Conservation (phyloP, 2,888 invertebrate genomes). For the Tetranychus truncatus region DNA sequence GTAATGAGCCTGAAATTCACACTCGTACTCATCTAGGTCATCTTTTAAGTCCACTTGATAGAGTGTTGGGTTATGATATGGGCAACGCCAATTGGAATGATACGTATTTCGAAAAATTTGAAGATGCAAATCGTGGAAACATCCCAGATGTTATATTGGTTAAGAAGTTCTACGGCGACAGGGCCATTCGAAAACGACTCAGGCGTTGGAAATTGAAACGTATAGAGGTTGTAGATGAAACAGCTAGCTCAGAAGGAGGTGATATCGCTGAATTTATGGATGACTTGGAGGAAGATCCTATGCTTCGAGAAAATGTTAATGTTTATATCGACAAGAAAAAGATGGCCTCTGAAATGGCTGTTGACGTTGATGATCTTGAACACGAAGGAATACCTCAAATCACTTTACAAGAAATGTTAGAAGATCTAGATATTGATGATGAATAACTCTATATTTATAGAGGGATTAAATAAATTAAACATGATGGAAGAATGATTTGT, state of each 20-base stretch:
- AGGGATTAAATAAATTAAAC: no score
- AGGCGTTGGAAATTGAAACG: conserved; percentile 78
- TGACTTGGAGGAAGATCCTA: conserved; percentile 85
- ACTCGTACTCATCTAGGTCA: conserved; percentile 85
- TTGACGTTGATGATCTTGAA: conserved; percentile 43
- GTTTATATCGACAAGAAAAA: conserved; percentile 46
- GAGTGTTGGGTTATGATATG: conserved; percentile 74
- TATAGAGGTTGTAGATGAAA: conserved; percentile 39
- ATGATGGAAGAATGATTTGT: no score
- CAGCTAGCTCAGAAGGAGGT: conserved; percentile 35
- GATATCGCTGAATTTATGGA: conserved; percentile 90
- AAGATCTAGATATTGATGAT: conserved; percentile 44
- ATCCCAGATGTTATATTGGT: conserved; percentile 56
- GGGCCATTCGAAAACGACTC: conserved; percentile 48
- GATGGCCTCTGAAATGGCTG: conserved; percentile 32
- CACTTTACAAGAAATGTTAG: conserved; percentile 78
- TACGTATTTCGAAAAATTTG: conserved; percentile 53
- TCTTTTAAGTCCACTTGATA: conserved; percentile 74
- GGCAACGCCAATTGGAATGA: conserved; percentile 82
- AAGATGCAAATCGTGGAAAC: conserved; percentile 30
- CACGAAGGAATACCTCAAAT: conserved; percentile 45
- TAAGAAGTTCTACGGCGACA: conserved; percentile 36
- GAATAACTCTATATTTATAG: not conserved
- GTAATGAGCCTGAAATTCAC: conserved; percentile 56
- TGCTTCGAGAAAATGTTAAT: conserved; percentile 71